Percentiles rank a stretch among this genome's conserved stretches.
Conservation (phyloP, 2,888 invertebrate species). For the Pogonocherus hispidulus region DNA sequence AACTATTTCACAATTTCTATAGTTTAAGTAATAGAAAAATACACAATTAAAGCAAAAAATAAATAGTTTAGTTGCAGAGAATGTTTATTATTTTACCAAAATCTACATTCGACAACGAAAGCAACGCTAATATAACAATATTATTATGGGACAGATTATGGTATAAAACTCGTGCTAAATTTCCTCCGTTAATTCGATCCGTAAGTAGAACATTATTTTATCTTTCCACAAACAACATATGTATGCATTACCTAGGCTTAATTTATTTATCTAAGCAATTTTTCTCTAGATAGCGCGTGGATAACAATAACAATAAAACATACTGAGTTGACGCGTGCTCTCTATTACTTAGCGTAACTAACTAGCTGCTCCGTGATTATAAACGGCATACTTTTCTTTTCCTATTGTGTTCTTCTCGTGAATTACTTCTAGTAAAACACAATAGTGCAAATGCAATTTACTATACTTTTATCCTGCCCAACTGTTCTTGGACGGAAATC, state of each 20-base stretch:
- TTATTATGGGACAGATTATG: too few species aligned
- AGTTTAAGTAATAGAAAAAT: too few species aligned
- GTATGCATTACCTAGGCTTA: too few species aligned
- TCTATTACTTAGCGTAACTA: conserved; percentile 55
- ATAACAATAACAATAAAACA: conserved; percentile 41
- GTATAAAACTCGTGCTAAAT: too few species aligned
- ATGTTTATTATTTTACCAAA: too few species aligned
- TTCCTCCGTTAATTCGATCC: too few species aligned
- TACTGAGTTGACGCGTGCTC: conserved; percentile 52
- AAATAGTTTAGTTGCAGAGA: too few species aligned
- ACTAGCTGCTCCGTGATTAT: conserved; percentile 53
- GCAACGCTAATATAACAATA: too few species aligned
- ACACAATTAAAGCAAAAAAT: too few species aligned
- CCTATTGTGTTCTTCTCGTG: conserved; percentile 50
- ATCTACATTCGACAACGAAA: too few species aligned
- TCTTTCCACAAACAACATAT: background rate
- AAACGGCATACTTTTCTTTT: conserved; percentile 55
- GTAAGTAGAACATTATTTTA: background rate
- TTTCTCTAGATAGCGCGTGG: conserved; percentile 50
- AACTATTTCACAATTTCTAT: too few species aligned
- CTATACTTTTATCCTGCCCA: conserved; percentile 28
- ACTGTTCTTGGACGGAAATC: background rate
- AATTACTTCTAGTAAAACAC: conserved; percentile 47
- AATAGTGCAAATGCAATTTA: conserved; percentile 50
- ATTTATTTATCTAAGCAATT: conserved; percentile 26